Percentiles rank a stretch among this genome's conserved stretches.
phyloP scores from a whole-genome alignment of 2,888 invertebrate species.

The Papilio protenor region DNA sequence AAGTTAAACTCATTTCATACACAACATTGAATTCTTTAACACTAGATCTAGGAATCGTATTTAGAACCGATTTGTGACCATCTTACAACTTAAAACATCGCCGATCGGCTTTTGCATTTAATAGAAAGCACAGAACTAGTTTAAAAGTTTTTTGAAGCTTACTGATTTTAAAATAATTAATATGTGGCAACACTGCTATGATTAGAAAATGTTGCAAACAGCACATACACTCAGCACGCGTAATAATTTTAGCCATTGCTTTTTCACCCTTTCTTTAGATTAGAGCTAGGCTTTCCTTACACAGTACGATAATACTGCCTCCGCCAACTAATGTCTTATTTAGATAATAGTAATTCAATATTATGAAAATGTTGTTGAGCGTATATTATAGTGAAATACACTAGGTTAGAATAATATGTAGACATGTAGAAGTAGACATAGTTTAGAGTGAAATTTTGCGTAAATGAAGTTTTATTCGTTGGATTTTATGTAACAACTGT shows the following conservation, averaged over 20 bases:
- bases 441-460: constrained; percentile 38
- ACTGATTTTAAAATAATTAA: background rate
- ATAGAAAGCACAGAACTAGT: background rate
- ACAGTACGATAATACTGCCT: constrained; percentile 46
- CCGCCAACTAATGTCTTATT: constrained; percentile 48
- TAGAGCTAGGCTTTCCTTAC: constrained; percentile 21
- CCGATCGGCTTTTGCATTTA: constrained; percentile 8
- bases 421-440: constrained; percentile 51
- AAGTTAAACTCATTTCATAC: constrained; percentile 58
- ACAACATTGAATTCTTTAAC: constrained; percentile 45
- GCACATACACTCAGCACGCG: constrained; percentile 10
- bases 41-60: constrained; percentile 38
- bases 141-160: background rate
- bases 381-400: constrained; percentile 51
- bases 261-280: constrained; percentile 26
- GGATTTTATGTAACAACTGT: background rate
- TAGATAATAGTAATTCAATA: constrained; percentile 47
- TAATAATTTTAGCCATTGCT: constrained; percentile 27
- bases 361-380: constrained; percentile 55
- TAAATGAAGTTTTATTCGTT: constrained; percentile 17
- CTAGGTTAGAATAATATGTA: constrained; percentile 55
- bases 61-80: constrained; percentile 34
- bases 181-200: constrained; percentile 1
- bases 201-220: background rate
- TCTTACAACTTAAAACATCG: constrained; percentile 8